Evolutionary conservation across 1,140 invertebrate species (phyloP).

Genomic region (Hyposmocoma kahamanoa): DNA sequence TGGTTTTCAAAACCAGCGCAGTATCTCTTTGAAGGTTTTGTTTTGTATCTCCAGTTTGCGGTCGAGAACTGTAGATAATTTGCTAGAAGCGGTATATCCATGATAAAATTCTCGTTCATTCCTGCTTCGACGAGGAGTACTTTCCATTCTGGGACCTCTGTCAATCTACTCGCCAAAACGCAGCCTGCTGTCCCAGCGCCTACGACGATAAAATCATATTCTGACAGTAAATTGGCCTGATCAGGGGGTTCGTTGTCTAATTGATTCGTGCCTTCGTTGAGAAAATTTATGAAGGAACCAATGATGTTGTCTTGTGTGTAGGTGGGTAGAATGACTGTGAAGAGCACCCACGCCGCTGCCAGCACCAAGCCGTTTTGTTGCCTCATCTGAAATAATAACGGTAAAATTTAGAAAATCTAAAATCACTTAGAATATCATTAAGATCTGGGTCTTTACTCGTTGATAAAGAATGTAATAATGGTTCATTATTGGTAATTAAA

Average conservation of each 20-base stretch:
- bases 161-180: constrained; percentile 77
- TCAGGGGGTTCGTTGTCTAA: constrained; percentile 57
- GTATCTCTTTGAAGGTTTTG: constrained; percentile 72
- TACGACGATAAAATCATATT: constrained; percentile 67
- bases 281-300: constrained; percentile 47
- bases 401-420: too few relatives aligned
- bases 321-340: constrained; percentile 28
- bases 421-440: too few relatives aligned
- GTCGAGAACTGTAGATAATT: constrained; percentile 76
- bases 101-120: constrained; percentile 78
- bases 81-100: constrained; percentile 79
- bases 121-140: constrained; percentile 81
- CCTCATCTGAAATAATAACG: constrained; percentile 46
- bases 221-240: constrained; percentile 35
- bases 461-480: too few relatives aligned
- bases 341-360: constrained; percentile 35
- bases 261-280: constrained; percentile 49
- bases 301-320: constrained; percentile 33
- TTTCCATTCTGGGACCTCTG: constrained; percentile 78
- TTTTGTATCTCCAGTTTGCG: constrained; percentile 77
- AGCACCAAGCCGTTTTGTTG: constrained; percentile 24
- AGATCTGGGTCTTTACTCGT: too few relatives aligned
- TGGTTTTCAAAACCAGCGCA: constrained; percentile 75
- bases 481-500: too few relatives aligned
- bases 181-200: constrained; percentile 75